These are phyloP conservation scores for Sesamia nonagrioides DNA, from an alignment of 1,140 invertebrate species.

Conservation along the genomic window DNA sequence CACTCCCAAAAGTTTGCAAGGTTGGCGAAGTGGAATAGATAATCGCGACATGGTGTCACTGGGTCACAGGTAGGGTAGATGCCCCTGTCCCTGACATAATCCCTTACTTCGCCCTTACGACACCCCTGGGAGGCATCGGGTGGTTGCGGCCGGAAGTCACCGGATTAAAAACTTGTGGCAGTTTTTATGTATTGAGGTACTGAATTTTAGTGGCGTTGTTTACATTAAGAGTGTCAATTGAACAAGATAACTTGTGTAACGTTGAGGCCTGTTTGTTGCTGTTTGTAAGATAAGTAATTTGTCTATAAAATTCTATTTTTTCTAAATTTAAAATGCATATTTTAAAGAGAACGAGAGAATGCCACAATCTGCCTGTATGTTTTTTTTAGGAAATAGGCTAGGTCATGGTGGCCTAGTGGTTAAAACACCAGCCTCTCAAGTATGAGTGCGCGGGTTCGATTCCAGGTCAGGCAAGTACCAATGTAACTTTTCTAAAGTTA, in stretches of 20 bases:
- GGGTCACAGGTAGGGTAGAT: conserved; percentile 14
- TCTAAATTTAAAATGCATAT: neutral
- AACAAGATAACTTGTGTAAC: neutral
- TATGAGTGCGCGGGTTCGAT: too few relatives aligned
- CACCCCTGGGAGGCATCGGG: conserved; percentile 12
- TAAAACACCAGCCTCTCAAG: too few relatives aligned
- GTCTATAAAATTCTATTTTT: neutral
- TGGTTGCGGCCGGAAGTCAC: neutral
- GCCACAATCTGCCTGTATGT: too few relatives aligned
- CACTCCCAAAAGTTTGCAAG: neutral
- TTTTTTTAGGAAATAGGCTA: too few relatives aligned
- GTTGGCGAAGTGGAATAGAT: neutral
- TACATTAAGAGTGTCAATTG: neutral
- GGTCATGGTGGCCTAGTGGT: too few relatives aligned
- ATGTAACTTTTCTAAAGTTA: too few relatives aligned
- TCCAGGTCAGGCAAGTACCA: too few relatives aligned
- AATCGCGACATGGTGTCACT: conserved; percentile 8
- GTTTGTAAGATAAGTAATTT: neutral
- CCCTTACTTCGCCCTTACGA: conserved; percentile 30
- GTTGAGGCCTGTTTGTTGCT: neutral
- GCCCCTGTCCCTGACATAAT: conserved; percentile 25
- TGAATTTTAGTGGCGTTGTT: neutral
- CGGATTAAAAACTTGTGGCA: neutral
- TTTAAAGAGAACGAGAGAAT: too few relatives aligned
- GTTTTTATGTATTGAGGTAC: conserved; percentile 3